Evolutionary conservation across 2,113 vertebrate genomes (phyloP), one percentile per base, ranked within the genome.

Genomic region (Dicrurus megarhynchus): DNA sequence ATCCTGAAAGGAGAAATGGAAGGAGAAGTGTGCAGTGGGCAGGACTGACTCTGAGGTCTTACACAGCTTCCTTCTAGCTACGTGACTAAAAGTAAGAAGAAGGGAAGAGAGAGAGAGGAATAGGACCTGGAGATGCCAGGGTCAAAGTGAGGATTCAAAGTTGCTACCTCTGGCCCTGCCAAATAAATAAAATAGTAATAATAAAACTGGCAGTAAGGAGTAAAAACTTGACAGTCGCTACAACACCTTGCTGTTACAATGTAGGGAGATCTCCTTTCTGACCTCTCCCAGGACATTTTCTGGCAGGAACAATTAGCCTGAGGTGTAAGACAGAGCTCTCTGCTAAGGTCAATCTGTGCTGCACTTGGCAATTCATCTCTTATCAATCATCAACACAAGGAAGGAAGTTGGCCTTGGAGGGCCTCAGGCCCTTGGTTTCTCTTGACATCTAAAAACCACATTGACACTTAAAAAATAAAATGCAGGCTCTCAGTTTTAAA

Each of bases 291-390:
- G 57, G 65, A 35, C 26, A 42, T 55, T 90, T 82, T 44, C 35
- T 0, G 3, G 69, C 50, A 70, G 61, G 52, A 70, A 47, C 0
- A 6, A 44, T 0, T 1, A 20, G 37, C n/a, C 27, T 65, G n/a
- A 37, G 24, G 44, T 13, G 1, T 20, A 89, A 56, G 18, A 56
- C 41, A 55, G 64, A 80, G 30, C 18, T 91, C 59, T 2, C 44
- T 7, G 4, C 23, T 91, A 81, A 89, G 39, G 53, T 70, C 81
- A 65, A 7, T 27, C 37, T 46, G 22, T 55, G 28, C 64, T 70
- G 55, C 37, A 35, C 13, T 87, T 46, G 39, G 59, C 13, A 69
- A 9, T 65, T 80, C 2, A 2, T 61, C 68, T 65, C 44, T 35
- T 35, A 14, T 68, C 59, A 79, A 57, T 73, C 77, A 47, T 42